These are phyloP conservation scores for Steatornis caripensis DNA, from an alignment of 2,113 vertebrate genomes.

Conservation along the genomic window DNA sequence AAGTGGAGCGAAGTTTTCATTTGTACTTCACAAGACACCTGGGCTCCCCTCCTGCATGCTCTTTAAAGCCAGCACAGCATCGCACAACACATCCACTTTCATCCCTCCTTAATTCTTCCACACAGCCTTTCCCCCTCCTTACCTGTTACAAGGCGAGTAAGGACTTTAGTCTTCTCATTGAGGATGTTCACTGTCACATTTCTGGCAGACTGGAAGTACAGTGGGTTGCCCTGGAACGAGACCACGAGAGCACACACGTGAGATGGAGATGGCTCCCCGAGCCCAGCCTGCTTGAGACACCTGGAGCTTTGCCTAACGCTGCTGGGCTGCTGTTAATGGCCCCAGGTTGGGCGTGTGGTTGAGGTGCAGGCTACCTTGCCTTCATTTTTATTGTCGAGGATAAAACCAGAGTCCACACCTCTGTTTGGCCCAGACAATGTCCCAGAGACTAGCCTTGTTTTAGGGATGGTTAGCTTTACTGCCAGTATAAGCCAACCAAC, in stretches of 20 bases:
- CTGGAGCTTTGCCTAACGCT: not conserved
- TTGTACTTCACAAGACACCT: not conserved
- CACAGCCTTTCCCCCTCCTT: conserved; percentile 42
- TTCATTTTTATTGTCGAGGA: not conserved
- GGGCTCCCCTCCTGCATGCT: not conserved
- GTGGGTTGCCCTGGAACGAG: conserved; percentile 85
- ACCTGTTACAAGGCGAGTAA: conserved; percentile 95
- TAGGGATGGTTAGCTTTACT: not conserved
- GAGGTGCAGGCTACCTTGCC: not conserved
- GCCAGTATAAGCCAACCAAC: not conserved
- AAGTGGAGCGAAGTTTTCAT: not conserved
- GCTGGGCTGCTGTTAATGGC: not conserved
- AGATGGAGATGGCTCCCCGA: not conserved
- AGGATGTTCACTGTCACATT: conserved; percentile 96
- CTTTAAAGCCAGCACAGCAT: not conserved
- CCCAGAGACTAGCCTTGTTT: not conserved
- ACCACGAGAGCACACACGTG: conserved; percentile 19
- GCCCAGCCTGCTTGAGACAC: not conserved
- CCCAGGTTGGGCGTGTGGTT: not conserved
- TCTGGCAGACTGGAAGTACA: conserved; percentile 96
- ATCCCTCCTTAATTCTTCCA: not conserved
- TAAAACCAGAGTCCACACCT: not conserved
- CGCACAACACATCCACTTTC: not conserved
- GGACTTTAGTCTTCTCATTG: conserved; percentile 88
- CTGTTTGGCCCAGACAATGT: not conserved